Base-by-base conservation (phyloP, 1,140 invertebrate genomes). In the Cheumatopsyche charites region DNA sequence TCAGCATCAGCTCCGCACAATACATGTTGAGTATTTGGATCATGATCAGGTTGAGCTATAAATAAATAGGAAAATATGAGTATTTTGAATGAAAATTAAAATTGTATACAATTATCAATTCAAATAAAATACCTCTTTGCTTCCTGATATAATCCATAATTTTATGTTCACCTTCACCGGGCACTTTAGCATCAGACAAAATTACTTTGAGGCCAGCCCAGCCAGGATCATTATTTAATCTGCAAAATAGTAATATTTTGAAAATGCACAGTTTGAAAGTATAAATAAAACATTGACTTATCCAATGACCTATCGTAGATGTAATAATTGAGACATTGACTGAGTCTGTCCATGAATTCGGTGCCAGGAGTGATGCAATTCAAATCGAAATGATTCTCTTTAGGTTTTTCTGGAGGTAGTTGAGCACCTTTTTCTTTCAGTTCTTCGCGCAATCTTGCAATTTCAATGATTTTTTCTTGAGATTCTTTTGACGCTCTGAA, bases 341-440 rank as follows among this genome's bases (percentile, higher is more conserved):
- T 97, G 71, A 99, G 87, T 71, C 94, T 84, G 78, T 94, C 94
- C 97, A 99, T 99, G 79, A 99, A 99, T 13, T 96, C 96, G 25
- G 97, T 99, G 25, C 98, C 97, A 5, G 97, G 97, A 15, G 97
- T 99, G 77, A 99, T 99, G 80, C 97, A 99, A 82, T 99, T 99
- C 66, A 95, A 97, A 81, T 99, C 97, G 85, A 99, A 99, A 84
- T 98, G 95, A 45, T 92, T 91, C 76, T 90, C 92, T 79, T 96
- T 95, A 13, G 91, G 87, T 84, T 98, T 98, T 76, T 94, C 91
- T 1, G 95, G 92, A 9, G 97, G 97, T 62, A 99, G 81, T 62
- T 89, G 85, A 9, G 82, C 82, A 0, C 96, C 97, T 82, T 93
- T 94, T 0, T 82, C 79, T 67, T 85, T 76, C 25, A 98, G 84